phyloP scores from a whole-genome alignment of 2,888 invertebrate genomes.

The Apoda limacodes region DNA sequence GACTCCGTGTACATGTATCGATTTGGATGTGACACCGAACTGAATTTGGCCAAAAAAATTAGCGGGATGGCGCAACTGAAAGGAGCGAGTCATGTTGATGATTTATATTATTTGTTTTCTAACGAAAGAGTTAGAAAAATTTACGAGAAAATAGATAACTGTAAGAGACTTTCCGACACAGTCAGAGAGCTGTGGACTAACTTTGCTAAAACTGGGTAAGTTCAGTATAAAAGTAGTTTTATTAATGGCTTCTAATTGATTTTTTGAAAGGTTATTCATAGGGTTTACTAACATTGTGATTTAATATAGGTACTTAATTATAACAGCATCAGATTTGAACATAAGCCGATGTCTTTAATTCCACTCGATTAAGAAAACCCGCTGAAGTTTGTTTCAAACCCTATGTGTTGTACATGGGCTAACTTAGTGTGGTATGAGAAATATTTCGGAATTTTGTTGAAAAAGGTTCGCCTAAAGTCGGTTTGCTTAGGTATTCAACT shows the following conservation, averaged over 20 bases:
- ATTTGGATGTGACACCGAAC: slow-evolving; percentile 25
- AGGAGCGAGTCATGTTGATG: slow-evolving; percentile 51
- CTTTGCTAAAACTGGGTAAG: slow-evolving; percentile 50
- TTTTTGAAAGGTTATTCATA: slow-evolving; percentile 1
- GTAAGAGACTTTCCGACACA: slow-evolving; percentile 28
- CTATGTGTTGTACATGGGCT: no score
- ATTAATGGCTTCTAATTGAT: not conserved
- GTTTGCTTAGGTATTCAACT: no score
- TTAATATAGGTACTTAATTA: not conserved
- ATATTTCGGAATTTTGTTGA: no score
- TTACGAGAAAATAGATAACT: slow-evolving; percentile 27
- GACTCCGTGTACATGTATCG: slow-evolving; percentile 23
- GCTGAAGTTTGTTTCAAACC: not conserved
- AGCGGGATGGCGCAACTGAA: slow-evolving; percentile 12
- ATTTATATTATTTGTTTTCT: slow-evolving; percentile 43
- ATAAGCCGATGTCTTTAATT: slow-evolving; percentile 1
- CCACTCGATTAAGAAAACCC: not conserved
- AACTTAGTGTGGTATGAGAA: no score
- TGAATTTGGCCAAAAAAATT: slow-evolving; percentile 24
- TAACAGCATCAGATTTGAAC: not conserved
- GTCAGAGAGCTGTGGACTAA: slow-evolving; percentile 49
- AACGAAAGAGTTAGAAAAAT: slow-evolving; percentile 29
- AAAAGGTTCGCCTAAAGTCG: no score
- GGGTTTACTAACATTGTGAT: no score
- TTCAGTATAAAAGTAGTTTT: slow-evolving; percentile 9